Base-by-base conservation (phyloP, 2,797 vertebrate genomes). In the Hephaestus fuliginosus region DNA sequence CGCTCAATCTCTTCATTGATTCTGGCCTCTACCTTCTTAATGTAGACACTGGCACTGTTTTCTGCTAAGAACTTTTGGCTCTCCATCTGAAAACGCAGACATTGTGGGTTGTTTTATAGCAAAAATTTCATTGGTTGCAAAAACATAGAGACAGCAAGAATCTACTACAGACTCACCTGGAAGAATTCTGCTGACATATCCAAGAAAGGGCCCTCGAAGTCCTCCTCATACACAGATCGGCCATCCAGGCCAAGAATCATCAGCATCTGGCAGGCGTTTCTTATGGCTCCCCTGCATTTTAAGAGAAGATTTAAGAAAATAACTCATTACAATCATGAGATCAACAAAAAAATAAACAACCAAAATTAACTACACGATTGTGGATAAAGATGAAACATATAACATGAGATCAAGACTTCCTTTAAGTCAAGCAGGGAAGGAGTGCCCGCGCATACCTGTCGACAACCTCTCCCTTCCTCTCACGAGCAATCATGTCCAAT, bases 111-210 rank as follows among this genome's bases (percentile, higher is more conserved):
- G 14, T 62, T 75, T 52, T 14, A 67, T 18, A 30, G n/a, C 1
- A 30, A 62, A 18, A 15, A 51, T 18, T 66, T 61, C 12, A 49
- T 2, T 7, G 6, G 1, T 25, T 52, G 20, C 7, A 66, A 63
- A 71, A 77, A 52, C 2, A 56, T 0, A 55, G 3, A 61, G 13
- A 52, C 20, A 25, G 22, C 15, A 20, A 48, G 9, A 56, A 74
- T 3, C 1, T 7, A 28, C 2, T 2, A 51, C 5, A 52, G 53
- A 84, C 91, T 76, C 43, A 99, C 98, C 97, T 99, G 97, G 94
- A 98, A 99, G 93, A 99, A 99, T 95, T 99, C 98, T 60, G 97
- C 98, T 77, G 98, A 99, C 97, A 99, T 99, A 90, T 98, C 97
- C 95, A 99, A 96, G 96, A 99, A 99, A 0, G 98, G 98, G 83